phyloP scores from a whole-genome alignment of 1,140 invertebrate species.

The Hylaeus volcanicus region DNA sequence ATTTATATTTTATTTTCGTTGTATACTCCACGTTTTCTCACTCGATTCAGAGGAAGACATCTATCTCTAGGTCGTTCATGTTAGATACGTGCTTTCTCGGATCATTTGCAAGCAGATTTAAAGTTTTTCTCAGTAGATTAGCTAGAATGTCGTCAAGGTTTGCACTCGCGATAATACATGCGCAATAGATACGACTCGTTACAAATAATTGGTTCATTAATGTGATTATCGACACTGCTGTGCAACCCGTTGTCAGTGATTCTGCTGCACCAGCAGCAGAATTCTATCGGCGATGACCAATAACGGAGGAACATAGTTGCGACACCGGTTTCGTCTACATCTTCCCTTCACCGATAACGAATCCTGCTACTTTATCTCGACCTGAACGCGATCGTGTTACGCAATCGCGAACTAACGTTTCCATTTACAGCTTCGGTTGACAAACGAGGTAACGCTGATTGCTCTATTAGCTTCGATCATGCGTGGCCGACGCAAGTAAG shows the following conservation, averaged over 20 bases:
- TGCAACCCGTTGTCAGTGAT: slow-evolving; percentile 6
- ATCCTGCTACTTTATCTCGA: background rate
- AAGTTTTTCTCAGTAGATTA: too few species aligned
- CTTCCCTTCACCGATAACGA: background rate
- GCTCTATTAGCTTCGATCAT: background rate
- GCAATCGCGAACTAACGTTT: background rate
- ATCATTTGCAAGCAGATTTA: too few species aligned
- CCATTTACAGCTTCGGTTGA: slow-evolving; percentile 5
- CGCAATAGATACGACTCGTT: too few species aligned
- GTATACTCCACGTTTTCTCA: too few species aligned
- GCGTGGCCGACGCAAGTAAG: too few species aligned
- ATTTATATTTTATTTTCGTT: too few species aligned
- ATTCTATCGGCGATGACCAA: slow-evolving; percentile 2
- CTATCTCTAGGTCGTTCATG: too few species aligned
- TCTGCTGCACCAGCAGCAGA: slow-evolving; percentile 18
- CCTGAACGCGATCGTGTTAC: background rate
- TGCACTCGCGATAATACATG: too few species aligned
- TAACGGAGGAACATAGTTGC: background rate
- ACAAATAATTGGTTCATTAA: background rate
- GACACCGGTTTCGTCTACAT: background rate
- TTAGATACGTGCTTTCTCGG: too few species aligned
- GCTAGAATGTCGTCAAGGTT: too few species aligned
- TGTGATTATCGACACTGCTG: background rate
- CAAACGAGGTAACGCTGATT: background rate
- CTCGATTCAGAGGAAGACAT: too few species aligned